Evolutionary conservation across 2,113 vertebrate genomes (phyloP), one percentile per base, ranked within the genome.

Genomic region (Penelope pileata): DNA sequence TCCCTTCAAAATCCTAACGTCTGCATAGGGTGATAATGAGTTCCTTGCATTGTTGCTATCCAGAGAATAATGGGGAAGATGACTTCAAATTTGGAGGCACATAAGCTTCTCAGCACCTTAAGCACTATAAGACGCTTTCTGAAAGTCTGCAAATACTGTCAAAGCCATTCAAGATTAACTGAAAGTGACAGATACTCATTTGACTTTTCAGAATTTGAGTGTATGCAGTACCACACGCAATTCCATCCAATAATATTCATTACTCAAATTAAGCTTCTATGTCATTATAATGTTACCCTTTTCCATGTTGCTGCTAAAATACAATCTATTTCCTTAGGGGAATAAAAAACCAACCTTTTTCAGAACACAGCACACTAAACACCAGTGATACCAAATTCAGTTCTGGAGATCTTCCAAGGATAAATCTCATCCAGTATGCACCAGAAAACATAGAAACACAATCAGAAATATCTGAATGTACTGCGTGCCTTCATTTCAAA

Each of bases 361-460:
- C 30, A 54, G 17, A 62, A 83, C 29, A 36, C 22, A 73, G 18
- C 24, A 34, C 59, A 26, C 16, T 62, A 58, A 77, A 40, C 3
- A 14, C 32, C 7, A 63, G 17, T 19, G 69, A 75, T 16, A 72
- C 1, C 3, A 56, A 75, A 68, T 29, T 64, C 24, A 24, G 22
- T 76, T 68, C 16, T 50, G 40, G 27, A 19, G 3, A 34, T 13
- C 34, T 24, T 4, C 16, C 13, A 45, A 21, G 6, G 16, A 59
- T 36, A 74, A 63, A 58, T 14, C 19, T 47, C 45, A 62, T 7
- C n/a, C 36, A 67, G 5, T 0, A 0, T 1, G 1, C 6, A 91
- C 36, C 17, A 80, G 16, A 86, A 86, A 60, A 68, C 21, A 72
- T 4, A 59, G 6, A 50, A 59, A 47, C 5, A 81, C 76, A 89